Base-by-base conservation (phyloP, 2,113 vertebrate genomes). In the Monopterus albus region DNA sequence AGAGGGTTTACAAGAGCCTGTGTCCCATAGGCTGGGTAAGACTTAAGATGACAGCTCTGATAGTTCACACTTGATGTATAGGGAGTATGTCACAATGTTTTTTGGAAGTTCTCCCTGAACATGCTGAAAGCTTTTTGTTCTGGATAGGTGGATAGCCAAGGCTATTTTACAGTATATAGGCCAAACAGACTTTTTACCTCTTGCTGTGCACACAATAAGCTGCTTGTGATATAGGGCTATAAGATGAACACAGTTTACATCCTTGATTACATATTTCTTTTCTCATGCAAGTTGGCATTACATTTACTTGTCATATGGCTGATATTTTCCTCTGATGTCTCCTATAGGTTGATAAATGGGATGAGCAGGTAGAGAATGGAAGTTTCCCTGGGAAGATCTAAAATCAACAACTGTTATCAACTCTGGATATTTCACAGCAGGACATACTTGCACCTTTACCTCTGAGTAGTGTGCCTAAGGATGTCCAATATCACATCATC, bases 321-420 rank as follows among this genome's bases (percentile, higher is more conserved):
- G 7, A 66, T 36, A 8, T 59, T 57, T 12, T 39, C 18, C 12
- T 78, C 8, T 25, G 3, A 53, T 61, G 2, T 71, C 46, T 84
- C 20, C 17, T 72, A 14, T 86, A 94, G 93, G 91, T 94, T 49
- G 20, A 40, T 33, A 91, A 81, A 60, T 94, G 93, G 93, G 90
- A 94, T 21, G 88, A 89, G 0, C 92, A 93, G 76, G 57, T 92
- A n/a, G 90, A 93, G 28, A 76, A 57, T 3, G 93, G 92, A 72
- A 89, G 26, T 68, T 94, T 94, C 65, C 64, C 93, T 0, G 93
- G 93, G 21, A 94, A 84, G 49, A 88, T 94, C 81, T 94, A 70
- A 92, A 75, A 29, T 45, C 21, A 3, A 4, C 15, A 14, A 10
- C 33, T 4, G 7, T 20, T 18, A 13, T 17, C 33, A 4, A 69